Evolutionary conservation across 1,140 invertebrate genomes (phyloP), one percentile per base, ranked within the genome.

Genomic region (Ridgeia piscesae): DNA sequence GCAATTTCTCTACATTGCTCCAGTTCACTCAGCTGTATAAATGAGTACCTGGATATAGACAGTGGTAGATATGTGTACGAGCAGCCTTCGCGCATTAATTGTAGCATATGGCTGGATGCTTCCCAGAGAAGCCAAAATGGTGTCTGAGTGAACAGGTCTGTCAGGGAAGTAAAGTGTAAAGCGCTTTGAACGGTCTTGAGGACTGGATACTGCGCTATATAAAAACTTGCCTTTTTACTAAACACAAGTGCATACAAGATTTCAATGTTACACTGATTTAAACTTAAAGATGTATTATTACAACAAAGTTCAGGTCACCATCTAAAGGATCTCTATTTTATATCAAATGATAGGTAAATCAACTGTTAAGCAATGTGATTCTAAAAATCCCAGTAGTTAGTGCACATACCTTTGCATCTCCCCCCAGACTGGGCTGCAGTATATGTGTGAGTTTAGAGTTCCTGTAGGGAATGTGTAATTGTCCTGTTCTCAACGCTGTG

Each of bases 401-500:
- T 21, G 21, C 9, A 91, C 88, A 92, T 94, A 96, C 95, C 94
- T 96, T 96, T 0, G 95, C 95, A 94, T 96, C 95, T 34, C 95
- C 95, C 89, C 95, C 95, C 1, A 96, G 93, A 50, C 94, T 95
- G 33, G 95, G 95, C 91, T 95, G 95, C 58, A 96, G 93, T 33
- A 96, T 95, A 93, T 96, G 95, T 0, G 95, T 96, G n/a, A 96
- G 94, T 91, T 96, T 96, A 11, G 95, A 95, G 93, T 96, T 96
- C 91, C 95, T 94, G 93, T 96, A 96, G 0, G 95, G 95, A 34
- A 96, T 93, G 93, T 96, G 95, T 31, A 96, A 93, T 93, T 96
- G 95, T 92, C 94, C 95, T 33, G 94, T 94, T 88, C 95, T 94
- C 35, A 96, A 92, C 0, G 95, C 94, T 90, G 94, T 93, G 91